These are phyloP conservation scores for Danionella dracula DNA, from an alignment of 2,797 vertebrate species.

Conservation along the genomic window DNA sequence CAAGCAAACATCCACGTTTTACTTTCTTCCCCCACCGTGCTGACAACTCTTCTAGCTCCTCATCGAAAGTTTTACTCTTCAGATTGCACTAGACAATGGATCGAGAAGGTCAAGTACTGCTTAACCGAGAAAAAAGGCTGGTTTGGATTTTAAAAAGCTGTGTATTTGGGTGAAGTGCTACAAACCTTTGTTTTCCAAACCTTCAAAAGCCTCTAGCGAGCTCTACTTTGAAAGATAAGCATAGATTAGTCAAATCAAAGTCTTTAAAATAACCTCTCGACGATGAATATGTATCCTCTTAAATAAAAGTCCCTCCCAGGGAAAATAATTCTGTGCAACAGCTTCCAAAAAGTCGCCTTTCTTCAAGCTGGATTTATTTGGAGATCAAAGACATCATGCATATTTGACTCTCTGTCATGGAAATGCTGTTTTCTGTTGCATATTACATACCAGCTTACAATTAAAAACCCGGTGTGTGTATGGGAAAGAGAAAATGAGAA, in stretches of 20 bases:
- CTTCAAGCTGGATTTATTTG: no score
- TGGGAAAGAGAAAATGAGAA: constrained; percentile 43
- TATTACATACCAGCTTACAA: constrained; percentile 29
- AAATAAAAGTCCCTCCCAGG: neutral
- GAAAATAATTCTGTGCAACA: neutral
- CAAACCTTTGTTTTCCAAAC: neutral
- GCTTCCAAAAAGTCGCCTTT: neutral
- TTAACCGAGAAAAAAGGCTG: neutral
- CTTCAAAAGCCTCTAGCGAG: neutral
- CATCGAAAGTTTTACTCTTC: neutral
- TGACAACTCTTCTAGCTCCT: constrained; percentile 34
- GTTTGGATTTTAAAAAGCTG: neutral
- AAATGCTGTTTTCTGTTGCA: constrained; percentile 16
- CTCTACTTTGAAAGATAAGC: neutral
- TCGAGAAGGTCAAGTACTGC: constrained; percentile 5
- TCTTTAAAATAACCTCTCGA: neutral
- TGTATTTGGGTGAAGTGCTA: constrained; percentile 3
- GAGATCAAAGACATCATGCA: constrained; percentile 30
- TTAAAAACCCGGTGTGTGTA: constrained; percentile 1
- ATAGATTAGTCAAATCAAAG: neutral
- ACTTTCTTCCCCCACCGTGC: constrained; percentile 58
- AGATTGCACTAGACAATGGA: neutral
- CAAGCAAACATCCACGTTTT: constrained; percentile 62
- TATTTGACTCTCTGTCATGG: constrained; percentile 38
- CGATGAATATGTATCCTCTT: neutral